Evolutionary conservation across 1,140 invertebrate species (phyloP), one percentile per base, ranked within the genome.

Genomic region (Neotoxoptera formosana): DNA sequence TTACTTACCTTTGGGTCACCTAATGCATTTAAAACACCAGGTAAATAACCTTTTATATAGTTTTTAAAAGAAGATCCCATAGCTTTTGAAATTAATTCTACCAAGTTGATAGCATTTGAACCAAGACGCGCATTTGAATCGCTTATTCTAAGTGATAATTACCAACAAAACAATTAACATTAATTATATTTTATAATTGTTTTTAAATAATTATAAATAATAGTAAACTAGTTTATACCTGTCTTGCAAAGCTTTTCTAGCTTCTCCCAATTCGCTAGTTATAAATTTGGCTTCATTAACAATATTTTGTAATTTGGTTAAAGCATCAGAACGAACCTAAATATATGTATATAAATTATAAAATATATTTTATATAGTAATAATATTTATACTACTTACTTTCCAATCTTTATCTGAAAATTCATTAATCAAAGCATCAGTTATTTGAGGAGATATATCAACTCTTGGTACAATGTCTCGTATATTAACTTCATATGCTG

Each of bases 401-500:
- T 99, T 99, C 98, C 98, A 99, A 95, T 99, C 98, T 95, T 99
- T 99, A 95, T 99, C 98, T 48, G 96, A 96, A 93, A 99, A 95
- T 95, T 99, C 98, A 81, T 96, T 96, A 1, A 99, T 95, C 1
- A 99, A 95, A 1, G 96, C 95, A 93, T 98, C 97, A 2, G 98
- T 98, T 84, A 99, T 97, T 94, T 97, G 97, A n/a, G 96, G 96
- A 93, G 97, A 97, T 90, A 99, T 98, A 95, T 99, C 98, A 23
- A 97, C 96, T 60, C 98, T 95, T 20, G 97, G 96, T 93, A 98
- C 94, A 67, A 97, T 94, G 95, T 98, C 97, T 92, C 96, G 96
- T 14, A 97, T 95, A 94, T 96, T 97, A 36, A 95, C 94, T 93
- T 95, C 95, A 25, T 94, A 94, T 30, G 95, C 96, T 36, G 96